phyloP scores from a whole-genome alignment of 2,797 vertebrate genomes.

The Pampus argenteus region DNA sequence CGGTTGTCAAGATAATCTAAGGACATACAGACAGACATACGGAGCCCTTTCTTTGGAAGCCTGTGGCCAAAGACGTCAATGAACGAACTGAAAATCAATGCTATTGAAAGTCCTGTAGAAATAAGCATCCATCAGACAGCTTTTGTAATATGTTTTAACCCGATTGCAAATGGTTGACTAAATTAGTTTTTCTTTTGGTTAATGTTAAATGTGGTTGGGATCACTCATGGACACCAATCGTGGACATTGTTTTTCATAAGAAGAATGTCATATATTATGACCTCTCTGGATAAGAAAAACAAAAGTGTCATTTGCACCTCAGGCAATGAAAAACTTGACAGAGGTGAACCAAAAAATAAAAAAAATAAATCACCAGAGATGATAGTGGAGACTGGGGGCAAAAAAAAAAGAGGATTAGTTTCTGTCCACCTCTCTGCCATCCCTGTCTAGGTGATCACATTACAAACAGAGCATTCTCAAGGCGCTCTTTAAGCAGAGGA shows the following conservation, averaged over 20 bases:
- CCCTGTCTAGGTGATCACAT: slow-evolving; percentile 69
- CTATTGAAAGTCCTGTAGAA: slow-evolving; percentile 10
- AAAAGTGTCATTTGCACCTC: slow-evolving; percentile 38
- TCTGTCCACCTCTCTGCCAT: slow-evolving; percentile 50
- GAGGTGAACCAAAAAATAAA: slow-evolving; percentile 38
- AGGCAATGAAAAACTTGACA: slow-evolving; percentile 48
- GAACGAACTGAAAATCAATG: slow-evolving; percentile 32
- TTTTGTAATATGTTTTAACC: slow-evolving; percentile 13
- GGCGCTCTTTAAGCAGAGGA: slow-evolving; percentile 56
- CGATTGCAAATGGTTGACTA: slow-evolving; percentile 1
- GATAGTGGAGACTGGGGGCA: slow-evolving; percentile 23
- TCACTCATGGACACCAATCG: not conserved
- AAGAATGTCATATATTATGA: slow-evolving; percentile 36
- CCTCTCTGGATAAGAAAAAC: slow-evolving; percentile 3
- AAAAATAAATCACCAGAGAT: slow-evolving; percentile 54
- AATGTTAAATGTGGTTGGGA: slow-evolving; percentile 8
- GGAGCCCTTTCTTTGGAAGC: too few species aligned
- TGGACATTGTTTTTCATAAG: slow-evolving; percentile 33
- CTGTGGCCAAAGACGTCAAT: slow-evolving; percentile 41
- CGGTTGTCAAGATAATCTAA: too few species aligned
- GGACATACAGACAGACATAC: too few species aligned
- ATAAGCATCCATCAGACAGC: slow-evolving; percentile 1
- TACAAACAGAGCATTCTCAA: slow-evolving; percentile 68
- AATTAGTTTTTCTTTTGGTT: not conserved
- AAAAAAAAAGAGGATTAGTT: slow-evolving; percentile 58